Evolutionary conservation across 2,888 invertebrate genomes (phyloP).

Genomic region (Sesamia inferens): DNA sequence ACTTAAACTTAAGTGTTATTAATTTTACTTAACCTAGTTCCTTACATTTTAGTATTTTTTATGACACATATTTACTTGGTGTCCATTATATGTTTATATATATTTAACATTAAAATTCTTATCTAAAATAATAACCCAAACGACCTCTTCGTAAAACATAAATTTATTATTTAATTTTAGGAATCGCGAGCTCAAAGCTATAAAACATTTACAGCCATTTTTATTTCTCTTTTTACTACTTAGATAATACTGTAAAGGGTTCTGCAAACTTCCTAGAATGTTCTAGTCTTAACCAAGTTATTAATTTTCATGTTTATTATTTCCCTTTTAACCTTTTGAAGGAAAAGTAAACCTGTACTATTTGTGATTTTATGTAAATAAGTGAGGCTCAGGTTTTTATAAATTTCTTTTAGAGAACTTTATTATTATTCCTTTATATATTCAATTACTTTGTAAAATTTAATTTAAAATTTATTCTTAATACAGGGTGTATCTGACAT

Average conservation of each 20-base stretch:
- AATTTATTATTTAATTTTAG: slow-evolving; percentile 64
- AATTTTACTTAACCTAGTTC: not conserved
- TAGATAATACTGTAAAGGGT: slow-evolving; percentile 59
- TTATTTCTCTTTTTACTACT: slow-evolving; percentile 62
- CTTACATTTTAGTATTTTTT: too few relatives aligned
- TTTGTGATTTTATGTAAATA: not conserved
- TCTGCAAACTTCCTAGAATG: slow-evolving; percentile 39
- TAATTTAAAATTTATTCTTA: not conserved
- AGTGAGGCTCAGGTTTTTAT: too few relatives aligned
- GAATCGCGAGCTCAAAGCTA: slow-evolving; percentile 46
- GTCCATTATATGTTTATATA: not conserved
- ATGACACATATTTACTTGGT: too few relatives aligned
- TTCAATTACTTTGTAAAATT: not conserved
- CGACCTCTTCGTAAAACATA: slow-evolving; percentile 47
- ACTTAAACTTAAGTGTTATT: not conserved
- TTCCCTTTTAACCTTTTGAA: not conserved
- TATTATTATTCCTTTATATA: not conserved
- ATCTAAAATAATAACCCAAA: slow-evolving; percentile 31
- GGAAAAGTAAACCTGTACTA: not conserved
- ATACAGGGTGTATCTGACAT: too few relatives aligned
- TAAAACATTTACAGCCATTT: slow-evolving; percentile 64
- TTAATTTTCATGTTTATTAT: slow-evolving; percentile 32
- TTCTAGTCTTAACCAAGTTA: slow-evolving; percentile 45
- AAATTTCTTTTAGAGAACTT: not conserved
- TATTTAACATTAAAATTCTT: slow-evolving; percentile 18